Evolutionary conservation across 2,888 invertebrate species (phyloP).

Genomic region (Tinea semifulvella): DNA sequence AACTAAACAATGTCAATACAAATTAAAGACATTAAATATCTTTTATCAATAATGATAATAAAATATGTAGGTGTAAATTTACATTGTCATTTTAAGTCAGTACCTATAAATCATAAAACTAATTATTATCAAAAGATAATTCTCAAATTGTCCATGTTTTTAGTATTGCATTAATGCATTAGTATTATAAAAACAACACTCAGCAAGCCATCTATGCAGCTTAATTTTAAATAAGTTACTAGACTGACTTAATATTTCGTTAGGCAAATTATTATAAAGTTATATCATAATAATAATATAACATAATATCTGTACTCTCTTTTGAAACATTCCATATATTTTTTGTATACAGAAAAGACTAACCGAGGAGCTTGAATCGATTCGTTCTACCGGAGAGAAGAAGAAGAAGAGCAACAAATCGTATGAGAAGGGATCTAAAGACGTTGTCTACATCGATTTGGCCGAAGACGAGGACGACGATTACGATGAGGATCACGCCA

Average conservation of each 20-base stretch:
- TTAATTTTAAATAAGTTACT: neutral
- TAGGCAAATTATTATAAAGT: no score
- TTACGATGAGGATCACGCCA: slow-evolving; percentile 38
- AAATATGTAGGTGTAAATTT: no score
- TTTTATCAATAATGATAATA: no score
- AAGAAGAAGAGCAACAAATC: slow-evolving; percentile 28
- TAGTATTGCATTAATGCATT: no score
- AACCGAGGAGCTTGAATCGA: slow-evolving; percentile 42
- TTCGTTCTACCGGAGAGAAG: slow-evolving; percentile 32
- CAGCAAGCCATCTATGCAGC: neutral
- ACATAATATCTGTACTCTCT: neutral
- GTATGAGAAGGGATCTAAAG: slow-evolving; percentile 22
- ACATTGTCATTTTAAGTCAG: no score
- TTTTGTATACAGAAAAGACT: slow-evolving; percentile 53
- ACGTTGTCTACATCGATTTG: slow-evolving; percentile 34
- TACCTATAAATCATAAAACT: no score
- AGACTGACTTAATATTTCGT: neutral
- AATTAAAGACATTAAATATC: no score
- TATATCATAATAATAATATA: neutral
- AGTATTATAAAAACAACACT: neutral
- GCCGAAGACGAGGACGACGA: slow-evolving; percentile 44
- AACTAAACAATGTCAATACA: no score
- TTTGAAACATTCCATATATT: no score
- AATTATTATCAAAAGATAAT: no score
- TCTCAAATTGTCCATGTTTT: no score